Base-by-base conservation (phyloP, 2,888 invertebrate genomes). In the Elysia crispata region DNA sequence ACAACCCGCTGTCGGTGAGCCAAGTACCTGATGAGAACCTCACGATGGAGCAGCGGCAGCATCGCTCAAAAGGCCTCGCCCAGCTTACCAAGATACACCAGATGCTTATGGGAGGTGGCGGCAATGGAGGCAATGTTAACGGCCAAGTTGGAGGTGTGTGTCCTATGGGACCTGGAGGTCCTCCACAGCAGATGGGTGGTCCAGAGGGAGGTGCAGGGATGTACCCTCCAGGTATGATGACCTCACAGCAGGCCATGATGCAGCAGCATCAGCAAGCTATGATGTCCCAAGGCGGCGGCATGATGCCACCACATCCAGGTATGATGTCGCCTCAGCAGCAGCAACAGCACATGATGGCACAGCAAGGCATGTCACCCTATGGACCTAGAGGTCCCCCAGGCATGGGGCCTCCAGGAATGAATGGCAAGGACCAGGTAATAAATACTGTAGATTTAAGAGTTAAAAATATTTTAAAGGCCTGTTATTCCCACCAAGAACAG, bases 31-130 rank as follows among this genome's bases (percentile, higher is more conserved):
- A 92, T 93, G 98, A 98, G 93, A 97, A 98, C 93, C 93, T 98
- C 87, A 98, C 98, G 77, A 98, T 98, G 54, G 97, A 98, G 91
- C 98, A 98, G 92, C 94, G 97, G 78, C 97, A 97, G 84, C 97
- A 97, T 91, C 94, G 98, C 82, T 98, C 98, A 92, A 97, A 97
- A 89, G 96, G 97, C 89, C 93, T 98, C 74, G 98, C 97, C 6
- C 97, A 96, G 82, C 94, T 98, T 83, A 93, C 96, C 83, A 97
- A 97, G 93, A 97, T 98, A 95, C 81, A 75, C 54, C 76, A 79
- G 62, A 79, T 82, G 82, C 72, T 79, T 41, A 80, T 81, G 80
- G 82, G 80, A 28, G 82, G 72, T 60, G 81, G n/a, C 23, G 73
- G 73, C 15, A n/a, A 28, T 5, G 85, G 84, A 77, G 86, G 85